Evolutionary conservation across 1,140 invertebrate species (phyloP).

Genomic region (Anagrus nilaparvatae): DNA sequence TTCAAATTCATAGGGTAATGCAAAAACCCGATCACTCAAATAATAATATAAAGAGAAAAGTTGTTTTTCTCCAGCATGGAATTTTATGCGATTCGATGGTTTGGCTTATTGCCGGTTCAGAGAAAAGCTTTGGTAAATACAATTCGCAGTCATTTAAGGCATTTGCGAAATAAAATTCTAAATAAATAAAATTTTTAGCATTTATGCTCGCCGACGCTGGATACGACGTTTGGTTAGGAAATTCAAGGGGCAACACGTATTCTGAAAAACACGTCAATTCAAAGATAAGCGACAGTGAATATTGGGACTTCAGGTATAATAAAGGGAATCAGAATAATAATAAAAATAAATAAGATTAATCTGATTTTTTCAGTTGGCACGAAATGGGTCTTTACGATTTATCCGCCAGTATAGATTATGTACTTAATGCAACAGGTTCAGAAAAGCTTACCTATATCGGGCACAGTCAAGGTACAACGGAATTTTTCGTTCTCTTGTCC

Average conservation of each 20-base stretch:
- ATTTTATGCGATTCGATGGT: constrained; percentile 58
- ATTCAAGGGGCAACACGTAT: constrained; percentile 53
- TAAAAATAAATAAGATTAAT: background rate
- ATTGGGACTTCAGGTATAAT: constrained; percentile 39
- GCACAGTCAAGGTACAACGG: constrained; percentile 46
- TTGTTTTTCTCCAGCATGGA: constrained; percentile 64
- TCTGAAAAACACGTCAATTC: constrained; percentile 45
- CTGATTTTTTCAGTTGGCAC: constrained; percentile 28
- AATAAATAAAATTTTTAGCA: constrained; percentile 4
- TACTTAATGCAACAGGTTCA: constrained; percentile 47
- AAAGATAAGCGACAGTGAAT: constrained; percentile 36
- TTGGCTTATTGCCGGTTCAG: constrained; percentile 56
- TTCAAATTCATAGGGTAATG: constrained; percentile 48
- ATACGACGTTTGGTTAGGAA: constrained; percentile 62
- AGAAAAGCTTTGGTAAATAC: constrained; percentile 51
- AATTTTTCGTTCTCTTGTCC: constrained; percentile 45
- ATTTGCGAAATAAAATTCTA: background rate
- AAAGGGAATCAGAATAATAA: background rate
- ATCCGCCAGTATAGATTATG: constrained; percentile 56
- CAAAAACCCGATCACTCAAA: constrained; percentile 17
- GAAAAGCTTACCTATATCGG: constrained; percentile 45
- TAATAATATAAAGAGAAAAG: constrained; percentile 31
- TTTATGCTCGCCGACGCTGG: constrained; percentile 45
- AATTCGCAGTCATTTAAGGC: too few species aligned
- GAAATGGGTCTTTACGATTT: constrained; percentile 58